Percentiles rank a stretch among this genome's conserved stretches.
Conservation (phyloP, 2,797 vertebrate genomes). For the Manis javanica region DNA sequence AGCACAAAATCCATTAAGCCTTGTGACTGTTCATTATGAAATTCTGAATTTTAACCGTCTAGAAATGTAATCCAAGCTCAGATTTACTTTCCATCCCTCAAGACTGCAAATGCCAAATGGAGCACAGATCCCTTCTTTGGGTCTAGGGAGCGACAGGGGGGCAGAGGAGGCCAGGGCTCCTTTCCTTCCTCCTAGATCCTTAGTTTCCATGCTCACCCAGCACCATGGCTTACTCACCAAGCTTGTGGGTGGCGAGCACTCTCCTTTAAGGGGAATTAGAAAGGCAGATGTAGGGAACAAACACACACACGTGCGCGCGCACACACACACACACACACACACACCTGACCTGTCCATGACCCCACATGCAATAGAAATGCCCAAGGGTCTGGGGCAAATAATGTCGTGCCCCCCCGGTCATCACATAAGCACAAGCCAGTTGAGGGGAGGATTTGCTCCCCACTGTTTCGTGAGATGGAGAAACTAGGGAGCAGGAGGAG, state of each 20-base stretch:
- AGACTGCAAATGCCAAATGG: conserved; percentile 27
- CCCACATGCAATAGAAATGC: background rate
- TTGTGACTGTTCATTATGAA: conserved; percentile 61
- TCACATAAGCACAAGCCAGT: background rate
- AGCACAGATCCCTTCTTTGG: background rate
- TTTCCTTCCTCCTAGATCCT: background rate
- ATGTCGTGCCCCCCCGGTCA: background rate
- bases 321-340: background rate
- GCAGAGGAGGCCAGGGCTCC: background rate
- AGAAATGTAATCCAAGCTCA: conserved; percentile 49
- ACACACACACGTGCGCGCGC: background rate
- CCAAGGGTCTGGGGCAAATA: background rate
- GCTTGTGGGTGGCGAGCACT: background rate
- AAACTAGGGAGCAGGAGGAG: background rate
- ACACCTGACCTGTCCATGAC: background rate
- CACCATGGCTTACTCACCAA: background rate
- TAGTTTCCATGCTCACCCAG: background rate
- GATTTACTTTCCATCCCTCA: conserved; percentile 53
- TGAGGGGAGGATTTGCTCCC: background rate
- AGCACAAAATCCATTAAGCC: conserved; percentile 62
- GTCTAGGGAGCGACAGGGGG: background rate
- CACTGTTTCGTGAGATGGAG: background rate
- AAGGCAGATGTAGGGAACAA: background rate
- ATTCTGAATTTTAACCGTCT: conserved; percentile 69
- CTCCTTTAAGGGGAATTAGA: background rate